Evolutionary conservation across 2,888 invertebrate genomes (phyloP).

Genomic region (Cryptosula pallasiana): DNA sequence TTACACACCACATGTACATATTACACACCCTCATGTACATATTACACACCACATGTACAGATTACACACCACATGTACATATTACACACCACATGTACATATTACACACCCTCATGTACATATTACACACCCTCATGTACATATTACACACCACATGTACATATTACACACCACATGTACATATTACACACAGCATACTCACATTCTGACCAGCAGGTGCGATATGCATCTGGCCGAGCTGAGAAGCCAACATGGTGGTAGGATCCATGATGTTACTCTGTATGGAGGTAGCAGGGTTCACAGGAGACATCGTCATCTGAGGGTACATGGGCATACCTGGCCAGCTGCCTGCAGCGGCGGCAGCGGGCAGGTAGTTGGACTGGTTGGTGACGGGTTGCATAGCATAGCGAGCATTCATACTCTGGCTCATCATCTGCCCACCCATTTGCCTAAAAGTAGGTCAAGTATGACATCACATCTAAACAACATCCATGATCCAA

Average conservation of each 20-base stretch:
- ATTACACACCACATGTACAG: too few species aligned
- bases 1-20: too few species aligned
- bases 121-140: too few species aligned
- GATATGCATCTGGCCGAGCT: conserved; percentile 14
- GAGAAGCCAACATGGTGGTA: conserved; percentile 1
- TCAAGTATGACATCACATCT: neutral
- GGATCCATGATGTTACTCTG: neutral
- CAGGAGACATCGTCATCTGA: neutral
- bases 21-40: too few species aligned
- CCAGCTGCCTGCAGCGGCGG: conserved; percentile 16
- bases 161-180: too few species aligned
- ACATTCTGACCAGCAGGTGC: neutral
- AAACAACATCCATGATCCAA: too few species aligned
- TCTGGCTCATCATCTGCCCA: neutral
- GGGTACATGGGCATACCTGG: conserved; percentile 1
- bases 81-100: too few species aligned
- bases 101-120: too few species aligned
- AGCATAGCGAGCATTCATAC: neutral
- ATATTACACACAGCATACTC: too few species aligned
- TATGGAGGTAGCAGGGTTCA: conserved; percentile 8
- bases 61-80: too few species aligned
- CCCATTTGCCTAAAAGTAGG: neutral
- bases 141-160: too few species aligned
- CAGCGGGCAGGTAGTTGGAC: neutral
- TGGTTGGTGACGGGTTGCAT: neutral